A percentile compares a stretch with the other conserved stretches of the same genome.
Conservation (phyloP, 2,888 invertebrate genomes). For the Clepsis dumicolana region DNA sequence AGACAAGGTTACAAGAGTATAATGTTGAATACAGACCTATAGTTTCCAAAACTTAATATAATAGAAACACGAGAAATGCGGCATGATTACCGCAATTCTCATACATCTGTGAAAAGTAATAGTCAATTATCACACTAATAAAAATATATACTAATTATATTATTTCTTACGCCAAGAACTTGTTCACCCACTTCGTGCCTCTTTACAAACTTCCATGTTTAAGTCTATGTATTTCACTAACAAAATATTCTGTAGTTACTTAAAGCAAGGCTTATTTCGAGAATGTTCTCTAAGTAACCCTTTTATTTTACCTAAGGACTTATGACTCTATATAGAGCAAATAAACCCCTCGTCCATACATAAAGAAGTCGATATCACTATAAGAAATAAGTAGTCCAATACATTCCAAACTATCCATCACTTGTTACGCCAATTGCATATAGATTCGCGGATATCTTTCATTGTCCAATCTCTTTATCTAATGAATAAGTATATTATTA, state of each 20-base stretch:
- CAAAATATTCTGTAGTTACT: neutral
- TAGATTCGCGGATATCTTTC: conserved; percentile 14
- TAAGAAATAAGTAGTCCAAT: neutral
- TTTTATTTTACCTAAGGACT: neutral
- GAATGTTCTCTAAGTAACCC: neutral
- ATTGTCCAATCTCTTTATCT: conserved; percentile 4
- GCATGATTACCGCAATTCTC: too few species aligned
- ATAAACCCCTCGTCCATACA: neutral
- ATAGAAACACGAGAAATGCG: too few species aligned
- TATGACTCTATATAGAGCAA: neutral
- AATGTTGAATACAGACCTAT: too few species aligned
- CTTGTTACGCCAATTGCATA: conserved; percentile 4
- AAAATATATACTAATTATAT: too few species aligned
- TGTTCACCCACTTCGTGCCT: too few species aligned
- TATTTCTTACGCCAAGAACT: too few species aligned
- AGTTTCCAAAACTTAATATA: too few species aligned
- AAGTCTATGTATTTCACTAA: too few species aligned
- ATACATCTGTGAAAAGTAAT: too few species aligned
- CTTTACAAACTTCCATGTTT: neutral
- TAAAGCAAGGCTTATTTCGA: neutral
- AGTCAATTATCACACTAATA: too few species aligned
- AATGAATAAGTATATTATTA: conserved; percentile 24
- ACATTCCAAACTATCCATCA: neutral
- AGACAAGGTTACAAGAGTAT: too few species aligned
- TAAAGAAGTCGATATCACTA: neutral